Conservation (phyloP, 2,888 invertebrate genomes). For the Andricus quercusramuli region DNA sequence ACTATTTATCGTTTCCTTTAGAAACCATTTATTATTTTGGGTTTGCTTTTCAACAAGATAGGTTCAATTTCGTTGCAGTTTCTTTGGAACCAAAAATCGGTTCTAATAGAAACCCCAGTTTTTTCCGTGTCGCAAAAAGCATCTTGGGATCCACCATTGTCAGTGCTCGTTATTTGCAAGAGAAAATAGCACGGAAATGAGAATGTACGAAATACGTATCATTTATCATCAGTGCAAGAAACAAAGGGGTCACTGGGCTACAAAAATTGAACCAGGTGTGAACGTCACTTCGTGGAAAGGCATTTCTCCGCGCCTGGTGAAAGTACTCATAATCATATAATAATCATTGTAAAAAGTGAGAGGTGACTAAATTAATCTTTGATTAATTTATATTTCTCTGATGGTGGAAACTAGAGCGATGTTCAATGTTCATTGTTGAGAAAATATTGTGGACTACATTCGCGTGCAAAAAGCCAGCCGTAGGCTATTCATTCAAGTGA, state of each 20-base stretch:
- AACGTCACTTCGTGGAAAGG: background rate
- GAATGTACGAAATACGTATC: background rate
- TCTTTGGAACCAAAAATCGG: too few species aligned
- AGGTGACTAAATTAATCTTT: slow-evolving; percentile 25
- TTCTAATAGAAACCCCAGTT: too few species aligned
- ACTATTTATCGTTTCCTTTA: too few species aligned
- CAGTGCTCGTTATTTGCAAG: background rate
- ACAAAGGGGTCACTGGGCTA: slow-evolving; percentile 21
- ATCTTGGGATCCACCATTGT: too few species aligned
- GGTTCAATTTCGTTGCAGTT: too few species aligned
- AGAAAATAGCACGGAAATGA: background rate
- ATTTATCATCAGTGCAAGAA: background rate
- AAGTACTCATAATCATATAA: slow-evolving; percentile 27
- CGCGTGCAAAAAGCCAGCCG: slow-evolving; percentile 18
- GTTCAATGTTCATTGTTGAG: slow-evolving; percentile 30
- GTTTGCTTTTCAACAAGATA: too few species aligned
- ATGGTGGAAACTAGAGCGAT: slow-evolving; percentile 37
- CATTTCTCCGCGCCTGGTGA: slow-evolving; percentile 7
- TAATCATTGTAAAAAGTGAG: slow-evolving; percentile 18
- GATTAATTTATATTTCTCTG: slow-evolving; percentile 19
- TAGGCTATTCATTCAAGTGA: slow-evolving; percentile 30
- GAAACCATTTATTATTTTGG: too few species aligned
- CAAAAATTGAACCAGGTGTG: slow-evolving; percentile 4
- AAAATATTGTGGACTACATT: slow-evolving; percentile 21
- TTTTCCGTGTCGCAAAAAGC: too few species aligned